Conservation (phyloP, 2,888 invertebrate genomes). For the Eugnorisma glareosa region DNA sequence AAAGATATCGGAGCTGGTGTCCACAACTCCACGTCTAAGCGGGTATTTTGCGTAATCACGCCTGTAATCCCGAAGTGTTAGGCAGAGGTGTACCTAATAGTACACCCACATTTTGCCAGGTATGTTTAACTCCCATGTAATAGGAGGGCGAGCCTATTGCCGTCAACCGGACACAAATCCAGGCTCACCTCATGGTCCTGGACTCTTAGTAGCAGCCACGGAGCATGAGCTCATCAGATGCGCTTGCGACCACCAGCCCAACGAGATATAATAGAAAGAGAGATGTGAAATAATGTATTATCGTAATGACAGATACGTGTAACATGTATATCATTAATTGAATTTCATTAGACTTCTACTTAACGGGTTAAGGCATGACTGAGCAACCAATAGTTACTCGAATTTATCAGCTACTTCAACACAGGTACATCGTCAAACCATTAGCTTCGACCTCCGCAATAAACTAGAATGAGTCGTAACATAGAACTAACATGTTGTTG, state of each 20-base stretch:
- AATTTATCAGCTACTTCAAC: background rate
- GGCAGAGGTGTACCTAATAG: background rate
- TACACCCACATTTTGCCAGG: background rate
- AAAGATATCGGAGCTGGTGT: too few relatives aligned
- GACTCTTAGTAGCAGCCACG: too few relatives aligned
- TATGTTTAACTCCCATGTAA: background rate
- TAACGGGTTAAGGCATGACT: background rate
- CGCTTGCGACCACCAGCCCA: background rate
- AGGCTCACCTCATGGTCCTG: too few relatives aligned
- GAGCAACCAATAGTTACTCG: background rate
- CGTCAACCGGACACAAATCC: background rate
- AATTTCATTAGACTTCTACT: background rate
- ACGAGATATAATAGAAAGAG: background rate
- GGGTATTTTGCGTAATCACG: too few relatives aligned
- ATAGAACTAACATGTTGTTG: background rate
- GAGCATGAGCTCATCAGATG: too few relatives aligned
- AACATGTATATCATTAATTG: background rate
- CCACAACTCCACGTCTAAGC: too few relatives aligned
- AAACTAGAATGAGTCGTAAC: conserved; percentile 6
- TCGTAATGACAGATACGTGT: background rate
- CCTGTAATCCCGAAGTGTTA: background rate
- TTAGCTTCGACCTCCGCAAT: conserved; percentile 11
- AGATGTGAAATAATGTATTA: background rate
- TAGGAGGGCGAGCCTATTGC: background rate
- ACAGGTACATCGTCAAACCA: background rate